phyloP scores from a whole-genome alignment of 2,888 invertebrate species.

The Steinernema hermaphroditum region DNA sequence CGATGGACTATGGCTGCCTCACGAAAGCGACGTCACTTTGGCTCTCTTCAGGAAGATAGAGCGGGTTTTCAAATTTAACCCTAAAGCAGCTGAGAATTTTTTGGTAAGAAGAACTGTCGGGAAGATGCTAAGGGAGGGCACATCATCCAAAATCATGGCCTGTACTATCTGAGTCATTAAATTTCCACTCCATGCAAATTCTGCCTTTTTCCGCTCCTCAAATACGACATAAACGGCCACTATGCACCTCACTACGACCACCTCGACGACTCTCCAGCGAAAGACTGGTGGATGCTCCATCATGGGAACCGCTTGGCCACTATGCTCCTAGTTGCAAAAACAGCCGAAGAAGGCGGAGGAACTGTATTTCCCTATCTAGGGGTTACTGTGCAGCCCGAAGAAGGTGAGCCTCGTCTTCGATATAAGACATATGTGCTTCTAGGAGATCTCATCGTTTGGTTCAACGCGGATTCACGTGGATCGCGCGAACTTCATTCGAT shows the following conservation, averaged over 20 bases:
- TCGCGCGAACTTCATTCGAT: conserved; percentile 36
- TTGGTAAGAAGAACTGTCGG: conserved; percentile 32
- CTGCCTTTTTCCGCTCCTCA: too few species aligned
- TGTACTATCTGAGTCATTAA: too few species aligned
- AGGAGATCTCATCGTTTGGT: conserved; percentile 52
- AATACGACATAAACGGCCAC: conserved; percentile 50
- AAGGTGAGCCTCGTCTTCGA: conserved; percentile 47
- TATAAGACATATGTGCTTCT: conserved; percentile 14
- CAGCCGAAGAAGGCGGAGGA: conserved; percentile 52
- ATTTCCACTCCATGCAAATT: too few species aligned
- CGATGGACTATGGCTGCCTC: conserved; percentile 48
- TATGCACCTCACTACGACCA: conserved; percentile 58
- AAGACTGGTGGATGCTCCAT: conserved; percentile 36
- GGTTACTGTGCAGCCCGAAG: conserved; percentile 48
- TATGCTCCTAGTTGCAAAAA: conserved; percentile 49
- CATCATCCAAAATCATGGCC: not conserved
- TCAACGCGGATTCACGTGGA: conserved; percentile 49
- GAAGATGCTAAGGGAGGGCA: not conserved
- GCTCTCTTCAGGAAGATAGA: conserved; percentile 37
- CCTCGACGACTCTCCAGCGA: conserved; percentile 32
- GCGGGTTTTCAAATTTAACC: conserved; percentile 38
- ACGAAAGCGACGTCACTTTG: conserved; percentile 31
- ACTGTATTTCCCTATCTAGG: conserved; percentile 54
- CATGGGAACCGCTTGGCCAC: conserved; percentile 58
- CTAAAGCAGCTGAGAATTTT: conserved; percentile 46